A percentile compares a stretch with the other conserved stretches of the same genome.
These are phyloP conservation scores for Subacronicta megacephala DNA, from an alignment of 2,888 invertebrate species.

Conservation along the genomic window DNA sequence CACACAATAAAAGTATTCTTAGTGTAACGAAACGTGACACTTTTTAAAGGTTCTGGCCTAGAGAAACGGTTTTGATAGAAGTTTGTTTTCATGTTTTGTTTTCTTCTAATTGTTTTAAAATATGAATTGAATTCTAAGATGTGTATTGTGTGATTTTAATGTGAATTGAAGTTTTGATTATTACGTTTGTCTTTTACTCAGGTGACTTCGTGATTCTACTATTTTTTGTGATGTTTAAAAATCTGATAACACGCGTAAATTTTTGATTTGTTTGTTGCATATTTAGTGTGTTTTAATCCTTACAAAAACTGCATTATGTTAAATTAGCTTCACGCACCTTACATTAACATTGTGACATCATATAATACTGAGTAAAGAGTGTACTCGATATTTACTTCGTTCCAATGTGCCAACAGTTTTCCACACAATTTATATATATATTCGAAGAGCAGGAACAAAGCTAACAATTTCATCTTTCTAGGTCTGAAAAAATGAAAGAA, in stretches of 20 bases:
- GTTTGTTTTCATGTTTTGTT: constrained; percentile 33
- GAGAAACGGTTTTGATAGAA: constrained; percentile 33
- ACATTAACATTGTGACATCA: no score
- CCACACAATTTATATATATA: no score
- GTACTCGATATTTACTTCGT: neutral
- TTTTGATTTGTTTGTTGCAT: neutral
- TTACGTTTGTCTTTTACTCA: neutral
- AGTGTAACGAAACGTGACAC: constrained; percentile 23
- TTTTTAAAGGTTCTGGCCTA: constrained; percentile 22
- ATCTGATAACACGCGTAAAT: neutral
- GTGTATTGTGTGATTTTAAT: neutral
- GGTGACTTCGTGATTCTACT: no score
- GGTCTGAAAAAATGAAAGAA: constrained; percentile 13
- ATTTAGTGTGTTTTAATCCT: no score
- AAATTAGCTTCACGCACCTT: no score
- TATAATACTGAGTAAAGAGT: neutral
- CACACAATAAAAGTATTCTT: no score
- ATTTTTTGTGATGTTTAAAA: neutral
- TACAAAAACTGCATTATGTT: no score
- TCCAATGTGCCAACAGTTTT: neutral
- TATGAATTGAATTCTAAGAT: neutral
- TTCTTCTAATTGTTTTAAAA: neutral
- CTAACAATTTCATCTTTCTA: constrained; percentile 10
- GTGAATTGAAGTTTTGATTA: neutral
- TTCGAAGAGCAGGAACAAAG: neutral